Evolutionary conservation across 2,113 vertebrate species (phyloP).

Genomic region (Candoia aspera): DNA sequence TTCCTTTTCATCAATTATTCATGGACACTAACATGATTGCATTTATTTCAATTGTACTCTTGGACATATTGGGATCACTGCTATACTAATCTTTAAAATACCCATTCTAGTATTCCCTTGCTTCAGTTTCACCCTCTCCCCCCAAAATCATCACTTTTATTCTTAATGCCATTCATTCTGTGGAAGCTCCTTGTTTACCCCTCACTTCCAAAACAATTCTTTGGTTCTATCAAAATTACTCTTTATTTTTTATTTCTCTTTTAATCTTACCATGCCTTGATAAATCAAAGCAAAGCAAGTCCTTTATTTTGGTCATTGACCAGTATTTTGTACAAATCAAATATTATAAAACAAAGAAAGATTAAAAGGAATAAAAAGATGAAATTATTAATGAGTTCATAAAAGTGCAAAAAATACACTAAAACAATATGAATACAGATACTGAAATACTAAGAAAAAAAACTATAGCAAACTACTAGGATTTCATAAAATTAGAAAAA

Average conservation of each 20-base stretch:
- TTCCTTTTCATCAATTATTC: neutral
- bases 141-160: neutral
- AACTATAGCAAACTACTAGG: neutral
- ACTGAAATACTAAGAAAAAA: neutral
- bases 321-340: neutral
- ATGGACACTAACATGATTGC: neutral
- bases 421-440: neutral
- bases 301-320: neutral
- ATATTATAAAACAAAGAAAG: neutral
- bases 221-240: neutral
- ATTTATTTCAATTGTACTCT: neutral
- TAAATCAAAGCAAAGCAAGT: neutral
- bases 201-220: neutral
- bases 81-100: neutral
- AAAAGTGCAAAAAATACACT: neutral
- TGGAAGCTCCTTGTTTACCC: neutral
- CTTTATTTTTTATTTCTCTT: neutral
- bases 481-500: neutral
- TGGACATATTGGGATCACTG: neutral
- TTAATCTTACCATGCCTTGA: neutral
- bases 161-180: neutral
- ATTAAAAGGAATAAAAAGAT: neutral
- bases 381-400: neutral
- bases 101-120: neutral
- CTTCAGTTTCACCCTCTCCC: neutral